phyloP scores from a whole-genome alignment of 2,113 vertebrate species.

The Galbula dea region DNA sequence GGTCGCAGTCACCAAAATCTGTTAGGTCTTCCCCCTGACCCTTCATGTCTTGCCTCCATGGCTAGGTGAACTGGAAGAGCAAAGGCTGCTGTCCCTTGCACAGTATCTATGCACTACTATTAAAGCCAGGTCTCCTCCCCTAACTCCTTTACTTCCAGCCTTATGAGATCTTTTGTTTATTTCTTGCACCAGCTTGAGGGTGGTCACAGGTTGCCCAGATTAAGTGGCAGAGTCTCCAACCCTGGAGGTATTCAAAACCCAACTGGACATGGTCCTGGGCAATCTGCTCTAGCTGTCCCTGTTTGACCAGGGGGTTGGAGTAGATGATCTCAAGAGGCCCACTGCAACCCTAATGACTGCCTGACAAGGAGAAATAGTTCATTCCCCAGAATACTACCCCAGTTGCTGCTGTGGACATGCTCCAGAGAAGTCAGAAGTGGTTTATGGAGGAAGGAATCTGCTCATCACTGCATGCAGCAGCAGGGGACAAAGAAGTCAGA shows the following conservation, averaged over 20 bases:
- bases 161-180: neutral
- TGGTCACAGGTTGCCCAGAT: neutral
- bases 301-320: neutral
- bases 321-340: neutral
- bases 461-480: neutral
- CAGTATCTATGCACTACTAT: neutral
- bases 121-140: neutral
- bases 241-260: neutral
- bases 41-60: neutral
- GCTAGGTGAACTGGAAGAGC: neutral
- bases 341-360: neutral
- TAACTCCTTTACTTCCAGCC: neutral
- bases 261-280: neutral
- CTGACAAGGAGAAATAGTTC: neutral
- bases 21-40: neutral
- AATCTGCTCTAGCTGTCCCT: neutral
- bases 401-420: neutral
- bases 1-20: neutral
- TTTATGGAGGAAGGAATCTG: neutral
- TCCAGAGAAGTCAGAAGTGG: neutral
- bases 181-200: neutral
- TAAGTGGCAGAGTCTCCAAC: neutral
- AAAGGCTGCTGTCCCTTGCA: neutral
- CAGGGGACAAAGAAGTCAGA: neutral
- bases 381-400: neutral